Conservation (phyloP, 2,797 vertebrate species). For the Phalanger gymnotis region DNA sequence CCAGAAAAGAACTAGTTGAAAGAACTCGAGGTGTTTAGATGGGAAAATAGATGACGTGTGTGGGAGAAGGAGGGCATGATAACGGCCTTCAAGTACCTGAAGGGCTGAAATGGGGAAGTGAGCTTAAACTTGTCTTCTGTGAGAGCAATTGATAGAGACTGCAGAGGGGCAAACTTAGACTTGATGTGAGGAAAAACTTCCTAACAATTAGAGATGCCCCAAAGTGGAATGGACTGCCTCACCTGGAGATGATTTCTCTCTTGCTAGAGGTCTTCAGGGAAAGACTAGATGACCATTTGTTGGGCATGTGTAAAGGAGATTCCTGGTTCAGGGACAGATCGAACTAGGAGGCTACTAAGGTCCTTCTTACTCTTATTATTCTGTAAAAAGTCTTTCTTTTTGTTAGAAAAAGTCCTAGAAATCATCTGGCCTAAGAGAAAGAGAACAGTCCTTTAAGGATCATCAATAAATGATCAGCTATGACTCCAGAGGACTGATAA, state of each 20-base stretch:
- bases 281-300: neutral
- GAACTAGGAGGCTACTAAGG: neutral
- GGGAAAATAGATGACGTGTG: neutral
- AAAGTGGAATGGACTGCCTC: neutral
- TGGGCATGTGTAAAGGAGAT: neutral
- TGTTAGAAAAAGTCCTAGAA: neutral
- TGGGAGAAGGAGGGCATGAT: neutral
- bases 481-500: neutral
- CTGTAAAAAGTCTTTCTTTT: neutral
- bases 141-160: neutral
- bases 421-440: neutral
- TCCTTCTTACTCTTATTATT: neutral
- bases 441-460: neutral
- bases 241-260: neutral
- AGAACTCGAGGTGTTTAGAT: neutral
- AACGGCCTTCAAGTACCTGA: neutral
- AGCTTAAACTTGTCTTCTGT: neutral
- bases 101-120: neutral
- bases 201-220: neutral
- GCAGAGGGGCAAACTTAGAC: neutral
- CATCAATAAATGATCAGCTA: neutral
- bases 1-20: neutral
- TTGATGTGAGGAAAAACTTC: neutral
- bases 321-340: neutral
- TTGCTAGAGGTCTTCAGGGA: neutral